These are phyloP conservation scores for Galago senegalensis DNA, from an alignment of 2,797 vertebrate species.

Conservation along the genomic window DNA sequence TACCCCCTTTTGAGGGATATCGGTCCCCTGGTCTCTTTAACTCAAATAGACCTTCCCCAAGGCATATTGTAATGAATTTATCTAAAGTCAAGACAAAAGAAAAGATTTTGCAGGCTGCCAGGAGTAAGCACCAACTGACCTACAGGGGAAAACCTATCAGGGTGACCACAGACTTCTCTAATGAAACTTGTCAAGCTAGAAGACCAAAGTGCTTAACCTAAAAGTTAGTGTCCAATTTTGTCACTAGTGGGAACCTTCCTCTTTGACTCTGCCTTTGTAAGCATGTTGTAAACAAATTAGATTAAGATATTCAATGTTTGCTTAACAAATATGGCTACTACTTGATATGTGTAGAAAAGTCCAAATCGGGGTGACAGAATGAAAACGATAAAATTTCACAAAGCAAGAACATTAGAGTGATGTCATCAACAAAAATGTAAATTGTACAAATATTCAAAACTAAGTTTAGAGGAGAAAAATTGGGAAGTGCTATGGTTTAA, in stretches of 20 bases:
- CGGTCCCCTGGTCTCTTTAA: no score
- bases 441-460: neutral
- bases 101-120: no score
- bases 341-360: neutral
- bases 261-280: neutral
- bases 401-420: neutral
- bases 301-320: neutral
- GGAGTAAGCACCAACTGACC: no score
- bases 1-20: no score
- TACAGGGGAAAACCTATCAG: no score
- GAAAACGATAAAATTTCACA: neutral
- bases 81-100: no score
- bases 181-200: no score
- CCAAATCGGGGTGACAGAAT: neutral
- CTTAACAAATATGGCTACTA: neutral
- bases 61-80: no score
- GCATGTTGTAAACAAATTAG: neutral
- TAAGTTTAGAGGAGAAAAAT: neutral
- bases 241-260: neutral
- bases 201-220: neutral
- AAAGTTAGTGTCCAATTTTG: neutral
- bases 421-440: neutral
- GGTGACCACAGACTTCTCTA: no score
- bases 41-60: no score
- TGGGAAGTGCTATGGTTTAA: fast-evolving